Evolutionary conservation across 2,797 vertebrate genomes (phyloP).

Genomic region (Saxicola maurus): DNA sequence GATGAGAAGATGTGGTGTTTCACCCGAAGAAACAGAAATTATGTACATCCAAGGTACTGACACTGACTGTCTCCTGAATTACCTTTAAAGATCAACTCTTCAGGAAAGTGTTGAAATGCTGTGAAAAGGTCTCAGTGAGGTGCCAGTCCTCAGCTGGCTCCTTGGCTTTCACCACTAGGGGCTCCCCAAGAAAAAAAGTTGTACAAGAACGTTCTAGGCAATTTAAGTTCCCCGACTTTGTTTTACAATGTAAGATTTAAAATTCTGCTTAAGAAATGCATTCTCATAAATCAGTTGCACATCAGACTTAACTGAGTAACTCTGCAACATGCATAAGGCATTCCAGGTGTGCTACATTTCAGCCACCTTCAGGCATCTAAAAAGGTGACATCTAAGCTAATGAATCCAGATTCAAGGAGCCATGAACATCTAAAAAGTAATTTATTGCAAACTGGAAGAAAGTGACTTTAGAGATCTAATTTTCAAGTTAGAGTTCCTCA

Average conservation of each 20-base stretch:
- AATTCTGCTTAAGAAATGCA: neutral
- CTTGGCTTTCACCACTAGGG: neutral
- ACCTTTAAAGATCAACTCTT: neutral
- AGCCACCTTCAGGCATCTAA: neutral
- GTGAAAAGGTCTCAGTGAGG: neutral
- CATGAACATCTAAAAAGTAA: neutral
- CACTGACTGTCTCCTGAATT: neutral
- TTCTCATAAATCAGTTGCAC: neutral
- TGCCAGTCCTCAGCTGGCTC: neutral
- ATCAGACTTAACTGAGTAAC: neutral
- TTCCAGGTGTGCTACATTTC: neutral
- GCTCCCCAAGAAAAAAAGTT: neutral
- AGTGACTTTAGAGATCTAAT: neutral
- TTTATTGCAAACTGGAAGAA: neutral
- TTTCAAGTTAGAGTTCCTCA: neutral
- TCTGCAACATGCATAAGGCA: neutral
- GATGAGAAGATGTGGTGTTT: neutral
- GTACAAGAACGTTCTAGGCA: neutral
- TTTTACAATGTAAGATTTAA: neutral
- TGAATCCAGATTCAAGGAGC: neutral
- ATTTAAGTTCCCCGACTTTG: neutral
- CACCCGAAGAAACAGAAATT: neutral
- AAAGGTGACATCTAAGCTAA: neutral
- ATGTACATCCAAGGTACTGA: neutral
- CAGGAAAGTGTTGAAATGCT: neutral